A percentile compares a stretch with the other conserved stretches of the same genome.
These are phyloP conservation scores for Drosophila ohnishii DNA, from an alignment of 1,140 invertebrate genomes.

Conservation along the genomic window DNA sequence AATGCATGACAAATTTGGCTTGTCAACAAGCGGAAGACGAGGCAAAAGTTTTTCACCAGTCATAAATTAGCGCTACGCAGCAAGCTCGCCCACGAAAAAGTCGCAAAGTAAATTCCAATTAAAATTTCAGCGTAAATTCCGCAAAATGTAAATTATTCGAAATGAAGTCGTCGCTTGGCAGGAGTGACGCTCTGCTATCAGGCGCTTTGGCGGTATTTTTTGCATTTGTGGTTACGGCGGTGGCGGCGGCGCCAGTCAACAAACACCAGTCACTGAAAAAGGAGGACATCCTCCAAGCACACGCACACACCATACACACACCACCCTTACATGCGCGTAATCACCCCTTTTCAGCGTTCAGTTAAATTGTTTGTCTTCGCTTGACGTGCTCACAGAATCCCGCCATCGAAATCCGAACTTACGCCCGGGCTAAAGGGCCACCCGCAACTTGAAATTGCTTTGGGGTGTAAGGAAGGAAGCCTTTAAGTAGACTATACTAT, in stretches of 20 bases:
- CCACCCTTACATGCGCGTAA: conserved; percentile 24
- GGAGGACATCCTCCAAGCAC: conserved; percentile 18
- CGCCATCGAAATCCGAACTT: conserved; percentile 59
- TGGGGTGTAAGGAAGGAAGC: conserved; percentile 37
- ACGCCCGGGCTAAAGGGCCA: conserved; percentile 36
- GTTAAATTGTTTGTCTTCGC: conserved; percentile 74
- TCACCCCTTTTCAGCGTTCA: conserved; percentile 66
- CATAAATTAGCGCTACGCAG: conserved; percentile 60
- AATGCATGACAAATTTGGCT: conserved; percentile 74
- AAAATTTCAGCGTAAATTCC: conserved; percentile 79
- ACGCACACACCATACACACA: conserved; percentile 6
- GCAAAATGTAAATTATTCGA: conserved; percentile 81
- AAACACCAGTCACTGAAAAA: conserved; percentile 32
- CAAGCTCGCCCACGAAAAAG: conserved; percentile 36
- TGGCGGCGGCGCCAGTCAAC: conserved; percentile 53
- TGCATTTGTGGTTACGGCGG: conserved; percentile 63
- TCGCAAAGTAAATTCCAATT: conserved; percentile 80
- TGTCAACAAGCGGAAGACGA: conserved; percentile 73
- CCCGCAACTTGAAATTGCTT: conserved; percentile 65
- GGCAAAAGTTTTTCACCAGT: conserved; percentile 67
- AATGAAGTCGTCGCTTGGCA: conserved; percentile 67
- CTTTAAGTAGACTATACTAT: conserved; percentile 78
- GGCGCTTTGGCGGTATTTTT: conserved; percentile 49
- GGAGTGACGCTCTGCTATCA: conserved; percentile 17
- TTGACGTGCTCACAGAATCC: conserved; percentile 70